These are phyloP conservation scores for Chlorops oryzae DNA, from an alignment of 1,140 invertebrate species.

Conservation along the genomic window DNA sequence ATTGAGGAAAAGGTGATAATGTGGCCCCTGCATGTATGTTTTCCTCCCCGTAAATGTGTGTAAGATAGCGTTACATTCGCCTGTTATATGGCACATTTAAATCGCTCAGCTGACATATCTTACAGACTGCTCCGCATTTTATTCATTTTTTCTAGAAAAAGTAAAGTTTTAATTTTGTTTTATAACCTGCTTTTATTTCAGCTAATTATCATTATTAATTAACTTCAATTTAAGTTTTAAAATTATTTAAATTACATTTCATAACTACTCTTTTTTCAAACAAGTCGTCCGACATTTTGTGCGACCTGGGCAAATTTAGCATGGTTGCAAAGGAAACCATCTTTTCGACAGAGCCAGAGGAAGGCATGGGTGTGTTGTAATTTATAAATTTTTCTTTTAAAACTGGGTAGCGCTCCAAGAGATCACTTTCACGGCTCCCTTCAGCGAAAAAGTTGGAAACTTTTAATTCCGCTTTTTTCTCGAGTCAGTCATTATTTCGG, in stretches of 20 bases:
- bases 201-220: no score
- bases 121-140: no score
- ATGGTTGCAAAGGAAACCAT: constrained; percentile 33
- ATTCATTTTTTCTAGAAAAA: no score
- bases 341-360: constrained; percentile 32
- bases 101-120: no score
- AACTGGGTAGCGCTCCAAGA: constrained; percentile 6
- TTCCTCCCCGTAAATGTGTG: no score
- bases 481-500: not conserved
- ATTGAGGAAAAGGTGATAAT: no score
- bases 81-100: no score
- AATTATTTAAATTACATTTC: constrained; percentile 14
- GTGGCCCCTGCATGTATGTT: no score
- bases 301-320: constrained; percentile 22
- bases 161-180: no score
- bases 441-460: not conserved
- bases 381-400: constrained; percentile 27
- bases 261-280: constrained; percentile 15
- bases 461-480: not conserved
- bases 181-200: no score
- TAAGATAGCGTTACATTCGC: no score
- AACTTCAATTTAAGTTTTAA: not conserved
- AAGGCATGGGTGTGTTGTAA: no score
- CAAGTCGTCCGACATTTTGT: constrained; percentile 8
- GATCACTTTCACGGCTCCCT: not conserved